Percentiles rank a stretch among this genome's conserved stretches.
Conservation (phyloP, 2,797 vertebrate genomes). For the Sternotherus odoratus region DNA sequence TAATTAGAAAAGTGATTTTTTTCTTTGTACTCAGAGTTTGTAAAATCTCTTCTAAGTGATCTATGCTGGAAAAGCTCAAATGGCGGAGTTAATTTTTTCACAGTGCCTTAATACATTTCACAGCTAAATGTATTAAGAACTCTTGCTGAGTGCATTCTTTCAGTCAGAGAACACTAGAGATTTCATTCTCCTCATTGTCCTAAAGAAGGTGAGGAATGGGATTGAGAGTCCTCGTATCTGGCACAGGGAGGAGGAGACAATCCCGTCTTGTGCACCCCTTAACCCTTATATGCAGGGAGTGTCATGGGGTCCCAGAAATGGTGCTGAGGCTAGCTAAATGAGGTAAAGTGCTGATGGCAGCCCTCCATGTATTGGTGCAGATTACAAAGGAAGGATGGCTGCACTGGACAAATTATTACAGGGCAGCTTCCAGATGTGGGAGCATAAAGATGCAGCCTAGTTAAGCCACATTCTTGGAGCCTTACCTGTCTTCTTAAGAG, state of each 20-base stretch:
- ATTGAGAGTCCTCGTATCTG: neutral
- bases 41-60: conserved; percentile 14
- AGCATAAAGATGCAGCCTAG: neutral
- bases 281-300: neutral
- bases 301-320: neutral
- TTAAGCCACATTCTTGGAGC: neutral
- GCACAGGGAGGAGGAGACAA: neutral
- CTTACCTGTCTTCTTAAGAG: neutral
- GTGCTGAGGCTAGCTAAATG: neutral
- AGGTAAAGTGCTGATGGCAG: neutral
- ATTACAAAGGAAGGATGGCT: neutral
- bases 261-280: neutral
- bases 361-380: neutral
- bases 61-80: conserved; percentile 42
- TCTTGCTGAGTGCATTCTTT: conserved; percentile 84
- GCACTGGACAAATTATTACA: neutral
- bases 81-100: conserved; percentile 8
- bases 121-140: conserved; percentile 78
- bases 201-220: neutral
- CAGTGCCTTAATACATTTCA: no score
- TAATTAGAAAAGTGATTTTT: conserved; percentile 77
- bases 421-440: neutral
- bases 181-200: conserved; percentile 83
- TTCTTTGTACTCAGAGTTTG: conserved; percentile 55
- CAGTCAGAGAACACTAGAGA: conserved; percentile 85